These are phyloP conservation scores for Lepetodrilus schrolli DNA, from an alignment of 2,888 invertebrate species.

Conservation along the genomic window DNA sequence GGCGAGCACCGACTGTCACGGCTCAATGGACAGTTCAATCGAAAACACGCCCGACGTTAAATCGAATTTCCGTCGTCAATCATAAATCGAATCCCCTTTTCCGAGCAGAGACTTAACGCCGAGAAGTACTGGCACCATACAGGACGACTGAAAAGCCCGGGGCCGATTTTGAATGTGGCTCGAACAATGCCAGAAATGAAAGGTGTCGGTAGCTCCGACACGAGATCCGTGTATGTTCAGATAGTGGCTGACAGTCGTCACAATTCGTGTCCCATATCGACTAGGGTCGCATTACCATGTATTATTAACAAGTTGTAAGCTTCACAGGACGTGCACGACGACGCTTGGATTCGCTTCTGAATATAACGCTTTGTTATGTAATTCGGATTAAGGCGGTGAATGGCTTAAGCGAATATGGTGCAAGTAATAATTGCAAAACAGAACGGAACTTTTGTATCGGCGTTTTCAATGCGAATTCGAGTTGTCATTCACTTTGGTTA, in stretches of 20 bases:
- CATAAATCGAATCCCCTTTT: slow-evolving; percentile 2
- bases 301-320: slow-evolving; percentile 19
- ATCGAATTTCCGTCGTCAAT: slow-evolving; percentile 22
- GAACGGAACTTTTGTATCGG: no score
- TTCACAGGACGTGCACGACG: not conserved
- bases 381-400: no score
- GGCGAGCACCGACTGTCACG: no score
- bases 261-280: slow-evolving; percentile 10
- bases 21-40: no score
- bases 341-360: not conserved
- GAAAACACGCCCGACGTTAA: not conserved
- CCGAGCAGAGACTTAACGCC: not conserved
- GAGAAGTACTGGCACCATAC: not conserved
- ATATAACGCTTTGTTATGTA: no score
- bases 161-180: no score
- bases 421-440: no score
- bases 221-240: not conserved
- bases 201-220: not conserved
- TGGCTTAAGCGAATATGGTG: no score
- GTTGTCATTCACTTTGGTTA: no score
- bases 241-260: not conserved
- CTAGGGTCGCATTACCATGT: slow-evolving; percentile 1
- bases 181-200: not conserved
- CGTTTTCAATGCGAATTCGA: no score
- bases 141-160: no score